These are phyloP conservation scores for Caenorhabditis panamensis DNA, from an alignment of 2,888 invertebrate genomes.

Conservation along the genomic window DNA sequence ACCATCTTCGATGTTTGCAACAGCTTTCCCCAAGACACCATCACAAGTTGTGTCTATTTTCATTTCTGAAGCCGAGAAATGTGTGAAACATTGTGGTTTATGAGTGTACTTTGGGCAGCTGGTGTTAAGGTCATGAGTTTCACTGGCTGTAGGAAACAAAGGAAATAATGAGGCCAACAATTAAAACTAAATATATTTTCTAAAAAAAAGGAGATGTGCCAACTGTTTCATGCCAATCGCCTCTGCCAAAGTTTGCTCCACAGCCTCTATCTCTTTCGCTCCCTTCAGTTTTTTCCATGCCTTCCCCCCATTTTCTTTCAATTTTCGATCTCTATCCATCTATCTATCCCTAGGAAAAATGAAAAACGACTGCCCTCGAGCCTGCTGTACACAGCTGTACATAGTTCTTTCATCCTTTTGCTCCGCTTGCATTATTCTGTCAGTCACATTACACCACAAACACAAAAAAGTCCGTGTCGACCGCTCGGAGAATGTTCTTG, in stretches of 20 bases:
- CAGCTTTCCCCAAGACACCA: background rate
- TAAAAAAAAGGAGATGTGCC: background rate
- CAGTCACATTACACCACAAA: background rate
- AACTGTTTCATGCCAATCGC: background rate
- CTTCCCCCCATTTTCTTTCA: background rate
- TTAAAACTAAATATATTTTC: too few species aligned
- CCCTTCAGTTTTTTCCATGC: background rate
- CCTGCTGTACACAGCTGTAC: background rate
- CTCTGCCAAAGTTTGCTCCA: background rate
- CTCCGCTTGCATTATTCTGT: background rate
- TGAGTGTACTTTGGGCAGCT: conserved; percentile 11
- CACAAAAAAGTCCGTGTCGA: conserved; percentile 7
- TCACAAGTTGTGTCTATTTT: background rate
- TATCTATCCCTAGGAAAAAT: background rate
- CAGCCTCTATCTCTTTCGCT: background rate
- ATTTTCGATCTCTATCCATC: background rate
- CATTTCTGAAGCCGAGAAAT: background rate
- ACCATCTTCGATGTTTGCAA: conserved; percentile 9
- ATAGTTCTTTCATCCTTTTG: background rate
- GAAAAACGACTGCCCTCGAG: background rate
- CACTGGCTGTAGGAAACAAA: too few species aligned
- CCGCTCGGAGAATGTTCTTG: background rate
- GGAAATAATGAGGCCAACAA: background rate
- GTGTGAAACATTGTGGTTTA: background rate
- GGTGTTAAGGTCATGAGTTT: too few species aligned